Evolutionary conservation across 2,888 invertebrate genomes (phyloP), one percentile per base, ranked within the genome.

Genomic region (Nomada fucata): DNA sequence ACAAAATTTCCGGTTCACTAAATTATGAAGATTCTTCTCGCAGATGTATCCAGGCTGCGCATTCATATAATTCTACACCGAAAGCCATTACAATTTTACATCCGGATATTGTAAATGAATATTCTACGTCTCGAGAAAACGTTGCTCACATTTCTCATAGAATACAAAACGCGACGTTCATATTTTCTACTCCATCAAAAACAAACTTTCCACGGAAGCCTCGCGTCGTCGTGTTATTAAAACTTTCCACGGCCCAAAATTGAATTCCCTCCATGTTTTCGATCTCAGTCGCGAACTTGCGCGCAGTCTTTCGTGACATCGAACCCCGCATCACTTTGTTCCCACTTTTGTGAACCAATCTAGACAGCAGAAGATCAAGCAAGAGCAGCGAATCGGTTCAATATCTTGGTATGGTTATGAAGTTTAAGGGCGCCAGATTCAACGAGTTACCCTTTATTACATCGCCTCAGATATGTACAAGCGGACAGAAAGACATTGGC

Each of bases 161-260:
- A 73, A 73, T 72, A 73, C 52, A 73, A 68, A 61, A 76, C 44
- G 26, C 53, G 53, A 26, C 9, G 18, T 29, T 53, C 29, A 55
- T 73, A 65, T 72, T 76, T 60, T 65, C 76, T 64, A 29, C n/a
- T 52, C 47, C 59, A 36, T 57, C 42, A 65, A 60, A 52, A 42
- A 44, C 59, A 72, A 76, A 65, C 72, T 72, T 44, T 18, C n/a
- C 55, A 15, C n/a, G 36, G 29, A 70, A 61, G 55, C 47, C 2
- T 15, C 15, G 64, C 50, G 36, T 57, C 7, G 42, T 20, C 13
- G 59, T 50, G 59, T 72, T 76, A 60, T 77, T 77, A 60, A 77
- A 77, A 72, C 52, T 73, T 77, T 65, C 52, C 52, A 18, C 64
- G 71, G 9, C 57, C 63, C 42, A 47, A 57, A 71, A 63, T 71